A percentile compares a stretch with the other conserved stretches of the same genome.
Conservation (phyloP, 92 coral and sea anemone genomes). For the Paramuricea clavata region DNA sequence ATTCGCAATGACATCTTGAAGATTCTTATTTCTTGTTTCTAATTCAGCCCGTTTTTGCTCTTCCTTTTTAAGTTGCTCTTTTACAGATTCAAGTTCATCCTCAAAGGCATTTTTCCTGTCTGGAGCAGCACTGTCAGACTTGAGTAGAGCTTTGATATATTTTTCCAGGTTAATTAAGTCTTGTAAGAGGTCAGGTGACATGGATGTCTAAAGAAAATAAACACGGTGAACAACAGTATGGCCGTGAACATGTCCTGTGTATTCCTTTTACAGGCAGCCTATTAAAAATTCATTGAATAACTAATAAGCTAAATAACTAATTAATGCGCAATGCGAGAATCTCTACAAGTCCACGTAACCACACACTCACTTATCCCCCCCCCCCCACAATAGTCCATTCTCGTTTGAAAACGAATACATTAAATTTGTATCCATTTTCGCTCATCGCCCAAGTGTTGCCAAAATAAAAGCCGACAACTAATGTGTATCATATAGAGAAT, state of each 20-base stretch:
- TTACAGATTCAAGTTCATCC: constrained; percentile 12
- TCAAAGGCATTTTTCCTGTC: neutral
- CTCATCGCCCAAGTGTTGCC: too few species aligned
- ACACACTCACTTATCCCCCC: too few species aligned
- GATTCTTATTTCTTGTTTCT: neutral
- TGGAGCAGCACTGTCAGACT: neutral
- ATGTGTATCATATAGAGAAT: too few species aligned
- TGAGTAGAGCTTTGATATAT: neutral
- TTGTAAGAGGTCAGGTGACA: constrained; percentile 23
- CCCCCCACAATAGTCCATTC: too few species aligned
- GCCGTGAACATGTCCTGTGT: neutral
- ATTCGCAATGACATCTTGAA: neutral
- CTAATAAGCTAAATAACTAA: too few species aligned
- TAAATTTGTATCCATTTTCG: too few species aligned
- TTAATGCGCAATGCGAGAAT: too few species aligned
- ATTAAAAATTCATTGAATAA: too few species aligned
- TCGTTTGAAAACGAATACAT: too few species aligned
- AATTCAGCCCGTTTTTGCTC: neutral
- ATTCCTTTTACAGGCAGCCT: neutral
- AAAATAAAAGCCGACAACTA: too few species aligned
- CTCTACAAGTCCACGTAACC: too few species aligned
- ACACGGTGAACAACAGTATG: neutral
- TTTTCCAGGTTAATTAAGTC: constrained; percentile 14
- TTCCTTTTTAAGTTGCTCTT: constrained; percentile 6
- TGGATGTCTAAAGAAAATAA: constrained; percentile 27